Conservation (phyloP, 2,113 vertebrate genomes). For the Macaca mulatta region DNA sequence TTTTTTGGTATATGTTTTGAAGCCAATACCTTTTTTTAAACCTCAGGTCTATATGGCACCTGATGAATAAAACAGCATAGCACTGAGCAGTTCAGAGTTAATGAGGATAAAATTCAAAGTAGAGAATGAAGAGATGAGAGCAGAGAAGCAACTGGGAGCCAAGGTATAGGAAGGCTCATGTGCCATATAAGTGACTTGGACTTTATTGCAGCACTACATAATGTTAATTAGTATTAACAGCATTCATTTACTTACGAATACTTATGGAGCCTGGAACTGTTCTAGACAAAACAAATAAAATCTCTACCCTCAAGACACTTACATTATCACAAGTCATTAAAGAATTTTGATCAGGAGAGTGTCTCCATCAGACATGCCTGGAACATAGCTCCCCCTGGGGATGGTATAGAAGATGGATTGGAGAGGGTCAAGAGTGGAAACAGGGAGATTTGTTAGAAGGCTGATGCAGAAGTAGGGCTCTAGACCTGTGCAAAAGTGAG, state of each 20-base stretch:
- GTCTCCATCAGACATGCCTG: background rate
- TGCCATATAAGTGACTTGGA: rapidly evolving
- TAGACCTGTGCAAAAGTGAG: background rate
- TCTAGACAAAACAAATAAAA: background rate
- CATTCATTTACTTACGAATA: background rate
- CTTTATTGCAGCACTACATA: background rate
- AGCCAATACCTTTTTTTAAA: background rate
- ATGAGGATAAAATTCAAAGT: background rate
- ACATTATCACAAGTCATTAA: background rate
- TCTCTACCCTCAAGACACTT: background rate
- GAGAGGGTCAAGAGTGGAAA: background rate
- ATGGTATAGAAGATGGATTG: background rate
- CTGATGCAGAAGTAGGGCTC: background rate
- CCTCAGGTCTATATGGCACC: background rate
- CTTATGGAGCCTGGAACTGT: background rate
- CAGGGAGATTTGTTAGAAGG: background rate
- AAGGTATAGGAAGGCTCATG: background rate
- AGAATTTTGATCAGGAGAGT: background rate
- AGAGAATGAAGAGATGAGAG: background rate
- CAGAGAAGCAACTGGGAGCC: background rate
- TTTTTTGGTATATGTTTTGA: background rate
- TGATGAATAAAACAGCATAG: background rate
- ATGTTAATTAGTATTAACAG: background rate
- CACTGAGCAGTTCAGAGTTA: background rate
- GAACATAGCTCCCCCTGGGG: background rate